Evolutionary conservation across 37 sponge, comb jelly and placozoan species (phyloP), one percentile per base, ranked within the genome.

Genomic region (Petrosia ficiformis): DNA sequence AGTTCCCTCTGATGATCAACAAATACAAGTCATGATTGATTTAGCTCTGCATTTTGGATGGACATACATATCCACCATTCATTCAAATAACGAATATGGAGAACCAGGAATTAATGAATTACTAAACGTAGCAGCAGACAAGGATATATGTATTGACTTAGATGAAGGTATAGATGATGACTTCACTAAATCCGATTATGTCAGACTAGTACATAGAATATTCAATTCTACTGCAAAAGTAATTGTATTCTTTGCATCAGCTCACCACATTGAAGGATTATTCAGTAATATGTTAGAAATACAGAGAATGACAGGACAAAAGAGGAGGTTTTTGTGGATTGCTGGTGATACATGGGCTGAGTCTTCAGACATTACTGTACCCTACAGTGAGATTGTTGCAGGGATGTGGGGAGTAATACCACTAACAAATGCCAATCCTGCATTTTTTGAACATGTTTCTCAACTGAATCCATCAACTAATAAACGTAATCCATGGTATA

Each of bases 271-370:
- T 5, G 36, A 33, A 30, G 26, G 39, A n/a, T 35, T 84, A 19
- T 40, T 77, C 39, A 1, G n/a, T n/a, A 38, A 39, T 6, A 6
- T 82, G 1, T 1, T n/a, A n/a, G n/a, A n/a, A n/a, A n/a, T n/a
- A n/a, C n/a, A n/a, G n/a, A 1, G 29, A 1, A 36, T 42, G 2
- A 29, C 11, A 4, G 75, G 59, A 29, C 38, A 29, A 24, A 40
- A 36, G 56, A 3, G 6, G 30, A 3, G 69, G 6, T 82, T 91
- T 66, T 67, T 77, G 52, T 91, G 81, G 81, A 88, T 92, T 61
- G 93, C 87, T 28, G 78, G 83, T 31, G 88, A 86, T 79, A 73
- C 77, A 0, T 92, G 93, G 93, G 85, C 83, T 34, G 31, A 39
- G 0, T 92, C 92, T 4, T 70, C 69, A 11, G 41, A 16, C 42